These are phyloP conservation scores for Montipora cactus DNA, from an alignment of 64 coral and sea anemone genomes.

Conservation along the genomic window DNA sequence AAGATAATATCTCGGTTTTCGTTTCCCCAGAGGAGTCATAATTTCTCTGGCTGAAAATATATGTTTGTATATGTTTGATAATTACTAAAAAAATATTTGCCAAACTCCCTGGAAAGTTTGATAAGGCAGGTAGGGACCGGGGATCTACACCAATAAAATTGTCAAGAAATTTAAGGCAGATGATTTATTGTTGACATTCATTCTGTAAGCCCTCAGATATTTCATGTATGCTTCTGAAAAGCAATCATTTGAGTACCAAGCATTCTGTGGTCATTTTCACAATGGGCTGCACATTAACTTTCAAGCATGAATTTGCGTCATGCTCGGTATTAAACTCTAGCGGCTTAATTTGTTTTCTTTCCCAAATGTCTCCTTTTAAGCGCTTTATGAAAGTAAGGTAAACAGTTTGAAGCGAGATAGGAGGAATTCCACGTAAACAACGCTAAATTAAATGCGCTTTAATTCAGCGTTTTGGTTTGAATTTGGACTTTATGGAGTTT, in stretches of 20 bases:
- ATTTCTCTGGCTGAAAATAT: not conserved
- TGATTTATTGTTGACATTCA: not conserved
- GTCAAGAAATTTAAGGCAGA: not conserved
- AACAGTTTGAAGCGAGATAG: not conserved
- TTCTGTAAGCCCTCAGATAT: not conserved
- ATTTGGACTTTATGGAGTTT: not conserved
- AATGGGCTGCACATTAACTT: not conserved
- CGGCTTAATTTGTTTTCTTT: not conserved
- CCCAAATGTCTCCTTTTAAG: constrained; percentile 1
- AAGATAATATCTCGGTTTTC: constrained; percentile 7
- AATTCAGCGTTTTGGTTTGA: not conserved
- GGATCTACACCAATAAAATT: not conserved
- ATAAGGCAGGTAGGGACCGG: not conserved
- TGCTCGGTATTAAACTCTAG: not conserved
- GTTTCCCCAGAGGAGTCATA: not conserved
- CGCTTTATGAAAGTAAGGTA: not conserved
- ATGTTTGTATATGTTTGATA: not conserved
- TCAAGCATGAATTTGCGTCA: not conserved
- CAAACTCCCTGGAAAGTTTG: not conserved
- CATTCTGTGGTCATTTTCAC: not conserved
- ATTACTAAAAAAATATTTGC: not conserved
- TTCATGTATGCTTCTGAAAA: not conserved
- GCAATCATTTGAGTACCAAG: not conserved
- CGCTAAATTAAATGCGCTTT: not conserved
- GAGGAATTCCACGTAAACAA: not conserved